A percentile compares a stretch with the other conserved stretches of the same genome.
phyloP scores from a whole-genome alignment of 2,113 vertebrate genomes.

The Hydropotes inermis region DNA sequence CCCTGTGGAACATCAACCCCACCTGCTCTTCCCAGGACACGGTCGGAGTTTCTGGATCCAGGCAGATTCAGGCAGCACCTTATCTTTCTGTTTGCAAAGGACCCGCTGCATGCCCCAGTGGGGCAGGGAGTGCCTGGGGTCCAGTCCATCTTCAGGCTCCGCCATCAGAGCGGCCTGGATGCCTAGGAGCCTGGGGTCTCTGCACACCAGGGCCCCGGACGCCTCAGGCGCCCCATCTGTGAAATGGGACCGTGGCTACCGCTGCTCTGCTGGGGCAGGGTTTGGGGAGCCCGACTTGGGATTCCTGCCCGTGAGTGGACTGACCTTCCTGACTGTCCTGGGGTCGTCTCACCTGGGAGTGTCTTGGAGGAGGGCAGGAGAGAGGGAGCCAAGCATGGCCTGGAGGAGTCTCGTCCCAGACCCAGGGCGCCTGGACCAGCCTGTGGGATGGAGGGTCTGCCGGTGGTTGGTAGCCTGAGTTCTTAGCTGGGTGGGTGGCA shows the following conservation, averaged over 20 bases:
- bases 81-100: background rate
- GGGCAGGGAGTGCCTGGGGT: fast-evolving
- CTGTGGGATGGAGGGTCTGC: fast-evolving
- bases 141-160: background rate
- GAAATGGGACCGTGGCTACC: fast-evolving
- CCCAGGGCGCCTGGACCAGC: background rate
- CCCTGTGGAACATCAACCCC: background rate
- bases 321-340: background rate
- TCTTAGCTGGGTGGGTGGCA: background rate
- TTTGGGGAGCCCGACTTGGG: fast-evolving
- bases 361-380: background rate
- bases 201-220: background rate
- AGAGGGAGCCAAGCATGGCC: fast-evolving
- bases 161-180: fast-evolving
- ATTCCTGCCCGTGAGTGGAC: background rate
- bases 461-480: fast-evolving
- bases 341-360: fast-evolving
- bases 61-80: background rate
- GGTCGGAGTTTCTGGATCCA: background rate
- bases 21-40: fast-evolving
- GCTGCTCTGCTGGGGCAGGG: background rate
- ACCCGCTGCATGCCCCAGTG: background rate
- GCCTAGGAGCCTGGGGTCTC: background rate
- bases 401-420: background rate
- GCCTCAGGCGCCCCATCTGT: background rate